Conservation (phyloP, 2,113 vertebrate genomes). For the Thalassoma bifasciatum region DNA sequence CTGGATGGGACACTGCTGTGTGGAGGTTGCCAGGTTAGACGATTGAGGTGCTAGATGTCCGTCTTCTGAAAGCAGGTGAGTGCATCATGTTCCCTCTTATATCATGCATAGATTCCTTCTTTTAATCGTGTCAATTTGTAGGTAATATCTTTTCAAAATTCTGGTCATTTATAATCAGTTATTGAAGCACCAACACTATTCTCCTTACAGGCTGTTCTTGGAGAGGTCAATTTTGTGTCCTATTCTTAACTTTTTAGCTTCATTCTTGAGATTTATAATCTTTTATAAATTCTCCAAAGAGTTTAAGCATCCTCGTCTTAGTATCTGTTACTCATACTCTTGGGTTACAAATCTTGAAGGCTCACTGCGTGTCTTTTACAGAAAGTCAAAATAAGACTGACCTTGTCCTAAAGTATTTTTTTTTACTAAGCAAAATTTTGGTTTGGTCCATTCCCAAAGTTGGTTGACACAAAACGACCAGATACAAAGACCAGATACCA, state of each 20-base stretch:
- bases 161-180: too few species aligned
- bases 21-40: constrained; percentile 76
- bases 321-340: too few species aligned
- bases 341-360: too few species aligned
- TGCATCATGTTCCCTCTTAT: constrained; percentile 3
- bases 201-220: not conserved
- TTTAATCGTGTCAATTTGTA: not conserved
- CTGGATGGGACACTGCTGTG: constrained; percentile 76
- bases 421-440: too few species aligned
- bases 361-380: too few species aligned
- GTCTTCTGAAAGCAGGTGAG: constrained; percentile 82
- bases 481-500: not conserved
- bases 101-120: not conserved
- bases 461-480: not conserved
- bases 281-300: too few species aligned
- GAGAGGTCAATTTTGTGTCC: not conserved
- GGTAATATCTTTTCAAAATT: too few species aligned
- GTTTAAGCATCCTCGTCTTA: too few species aligned
- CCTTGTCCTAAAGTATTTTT: too few species aligned
- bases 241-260: not conserved
- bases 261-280: not conserved
- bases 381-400: too few species aligned
- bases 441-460: too few species aligned
- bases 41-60: constrained; percentile 77
- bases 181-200: too few species aligned